Evolutionary conservation across 2,797 vertebrate species (phyloP).

Genomic region (Myotis planiceps): DNA sequence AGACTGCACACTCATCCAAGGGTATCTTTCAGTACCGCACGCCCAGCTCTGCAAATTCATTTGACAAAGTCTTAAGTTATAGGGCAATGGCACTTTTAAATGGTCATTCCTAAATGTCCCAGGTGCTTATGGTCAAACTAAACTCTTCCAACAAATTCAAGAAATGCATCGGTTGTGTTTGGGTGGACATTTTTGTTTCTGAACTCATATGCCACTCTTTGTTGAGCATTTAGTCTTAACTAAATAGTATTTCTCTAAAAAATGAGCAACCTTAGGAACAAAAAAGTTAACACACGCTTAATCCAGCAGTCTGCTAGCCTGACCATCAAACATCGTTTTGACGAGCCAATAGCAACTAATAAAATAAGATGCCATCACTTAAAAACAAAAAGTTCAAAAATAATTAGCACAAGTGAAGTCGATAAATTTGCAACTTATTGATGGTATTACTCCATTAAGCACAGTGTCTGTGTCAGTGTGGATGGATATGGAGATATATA

Average conservation of each 20-base stretch:
- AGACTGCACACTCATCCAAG: not conserved
- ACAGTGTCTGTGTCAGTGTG: rapidly evolving
- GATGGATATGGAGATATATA: not conserved
- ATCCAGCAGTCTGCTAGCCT: not conserved
- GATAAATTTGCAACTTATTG: not conserved
- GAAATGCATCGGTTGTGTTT: not conserved
- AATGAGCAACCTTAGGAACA: not conserved
- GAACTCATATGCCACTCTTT: not conserved
- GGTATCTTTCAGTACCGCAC: not conserved
- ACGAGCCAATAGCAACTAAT: not conserved
- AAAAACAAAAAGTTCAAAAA: not conserved
- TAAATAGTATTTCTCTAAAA: not conserved
- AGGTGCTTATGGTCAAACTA: not conserved
- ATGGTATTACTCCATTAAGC: not conserved
- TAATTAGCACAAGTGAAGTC: not conserved
- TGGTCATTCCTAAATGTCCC: not conserved
- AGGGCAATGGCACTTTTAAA: not conserved
- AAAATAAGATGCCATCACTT: not conserved
- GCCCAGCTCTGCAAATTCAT: not conserved
- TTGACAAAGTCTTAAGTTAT: not conserved
- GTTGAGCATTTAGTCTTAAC: not conserved
- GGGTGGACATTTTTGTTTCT: not conserved
- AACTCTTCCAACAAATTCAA: not conserved
- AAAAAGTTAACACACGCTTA: rapidly evolving
- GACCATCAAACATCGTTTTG: not conserved